Evolutionary conservation across 2,113 vertebrate genomes (phyloP), one percentile per base, ranked within the genome.

Genomic region (Leuciscus idus): DNA sequence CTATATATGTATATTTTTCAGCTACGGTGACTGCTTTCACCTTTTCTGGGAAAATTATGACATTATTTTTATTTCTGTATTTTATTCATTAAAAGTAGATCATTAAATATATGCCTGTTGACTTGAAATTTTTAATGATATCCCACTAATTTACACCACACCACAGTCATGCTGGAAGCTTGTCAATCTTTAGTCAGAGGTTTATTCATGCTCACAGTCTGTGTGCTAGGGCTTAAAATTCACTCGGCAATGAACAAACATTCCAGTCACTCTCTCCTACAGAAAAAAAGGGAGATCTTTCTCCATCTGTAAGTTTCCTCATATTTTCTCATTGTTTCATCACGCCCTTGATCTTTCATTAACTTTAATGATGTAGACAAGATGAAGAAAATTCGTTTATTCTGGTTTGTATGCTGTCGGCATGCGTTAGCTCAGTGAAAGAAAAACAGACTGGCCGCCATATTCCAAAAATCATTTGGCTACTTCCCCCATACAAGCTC

Each of bases 361-460:
- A 78, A n/a, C 36, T 50, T 77, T 88, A 85, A 76, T 78, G 64
- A 77, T 50, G 78, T n/a, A 59, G 79, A 43, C 57, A 55, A 26
- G 55, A 64, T 36, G 85, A 61, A 61, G 64, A 21, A 64, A 76
- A 57, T 76, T 8, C 28, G 43, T 82, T 87, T 74, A 76, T 75
- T 75, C 79, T 76, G 33, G 30, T 75, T 55, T 86, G 85, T 62
- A 74, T 75, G 12, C 59, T 66, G 59, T 73, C 33, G 30, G 59
- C 62, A 77, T 33, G 33, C 43, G n/a, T 73, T 59, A 79, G 6
- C 74, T 80, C 19, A 7, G 66, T 70, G 82, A 84, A 73, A 76
- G 76, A 62, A 6, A 30, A 48, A 64, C 28, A 50, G 39, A 36
- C n/a, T 19, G 46, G 70, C 79, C 61, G 19, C 36, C 83, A 50